Percentiles rank a stretch among this genome's conserved stretches.
Conservation (phyloP, 2,888 invertebrate species). For the Dynastes tityus region DNA sequence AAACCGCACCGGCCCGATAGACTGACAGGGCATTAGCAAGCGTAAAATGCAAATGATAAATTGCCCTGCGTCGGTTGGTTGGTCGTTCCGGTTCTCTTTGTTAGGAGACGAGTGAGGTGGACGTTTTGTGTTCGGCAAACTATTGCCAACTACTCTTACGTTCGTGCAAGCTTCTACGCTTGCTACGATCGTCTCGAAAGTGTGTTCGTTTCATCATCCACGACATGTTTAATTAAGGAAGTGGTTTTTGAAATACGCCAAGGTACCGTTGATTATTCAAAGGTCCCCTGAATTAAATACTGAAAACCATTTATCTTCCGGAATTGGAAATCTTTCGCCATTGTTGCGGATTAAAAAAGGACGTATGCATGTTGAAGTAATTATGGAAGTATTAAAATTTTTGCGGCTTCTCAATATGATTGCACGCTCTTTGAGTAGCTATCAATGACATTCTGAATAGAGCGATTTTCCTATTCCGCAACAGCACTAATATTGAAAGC, state of each 20-base stretch:
- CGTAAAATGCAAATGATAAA: constrained; percentile 55
- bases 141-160: background rate
- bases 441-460: too few relatives aligned
- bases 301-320: too few relatives aligned
- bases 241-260: background rate
- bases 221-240: constrained; percentile 14
- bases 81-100: constrained; percentile 35
- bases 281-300: too few relatives aligned
- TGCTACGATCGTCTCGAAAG: background rate
- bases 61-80: constrained; percentile 28
- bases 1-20: constrained; percentile 54
- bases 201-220: background rate
- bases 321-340: too few relatives aligned
- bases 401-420: too few relatives aligned
- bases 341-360: too few relatives aligned
- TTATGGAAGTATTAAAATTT: too few relatives aligned
- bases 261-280: background rate
- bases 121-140: constrained; percentile 3
- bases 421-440: too few relatives aligned
- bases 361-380: too few relatives aligned
- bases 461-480: too few relatives aligned
- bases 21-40: constrained; percentile 55
- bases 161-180: background rate
- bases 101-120: constrained; percentile 42
- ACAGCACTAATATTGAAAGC: too few relatives aligned